Percentiles rank a stretch among this genome's conserved stretches.
These are phyloP conservation scores for Labeo calbasu DNA, from an alignment of 2,797 vertebrate genomes.

Conservation along the genomic window DNA sequence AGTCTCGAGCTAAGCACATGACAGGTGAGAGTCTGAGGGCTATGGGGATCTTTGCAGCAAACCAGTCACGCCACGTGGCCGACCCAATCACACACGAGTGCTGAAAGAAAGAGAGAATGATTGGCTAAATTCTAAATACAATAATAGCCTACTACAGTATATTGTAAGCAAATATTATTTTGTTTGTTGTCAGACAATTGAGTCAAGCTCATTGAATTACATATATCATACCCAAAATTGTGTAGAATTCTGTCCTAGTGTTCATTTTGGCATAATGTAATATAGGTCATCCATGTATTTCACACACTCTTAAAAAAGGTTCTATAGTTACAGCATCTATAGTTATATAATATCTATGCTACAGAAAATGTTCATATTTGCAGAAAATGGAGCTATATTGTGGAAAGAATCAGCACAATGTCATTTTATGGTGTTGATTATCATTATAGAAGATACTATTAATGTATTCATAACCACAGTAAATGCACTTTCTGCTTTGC, in stretches of 20 bases:
- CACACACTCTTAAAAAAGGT: too few relatives aligned
- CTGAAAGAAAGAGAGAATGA: conserved; percentile 2
- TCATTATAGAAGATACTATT: not conserved
- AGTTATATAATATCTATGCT: too few relatives aligned
- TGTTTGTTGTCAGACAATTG: not conserved
- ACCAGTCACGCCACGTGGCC: conserved; percentile 59
- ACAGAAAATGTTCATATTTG: not conserved
- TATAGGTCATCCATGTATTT: not conserved
- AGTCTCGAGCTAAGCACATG: conserved; percentile 63
- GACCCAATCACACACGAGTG: conserved; percentile 56
- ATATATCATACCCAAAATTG: not conserved
- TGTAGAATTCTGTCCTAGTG: not conserved
- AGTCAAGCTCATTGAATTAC: not conserved
- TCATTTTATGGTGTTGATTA: not conserved
- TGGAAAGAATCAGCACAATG: not conserved
- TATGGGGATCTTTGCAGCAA: conserved; percentile 31
- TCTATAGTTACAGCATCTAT: too few relatives aligned
- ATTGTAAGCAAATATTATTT: not conserved
- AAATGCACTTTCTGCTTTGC: not conserved
- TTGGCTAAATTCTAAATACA: not conserved
- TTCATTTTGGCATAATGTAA: not conserved
- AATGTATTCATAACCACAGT: not conserved
- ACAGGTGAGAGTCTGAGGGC: conserved; percentile 61
- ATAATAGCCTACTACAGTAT: not conserved
- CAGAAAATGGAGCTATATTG: not conserved